Evolutionary conservation across 2,797 vertebrate species (phyloP).

Genomic region (Salmo trutta): DNA sequence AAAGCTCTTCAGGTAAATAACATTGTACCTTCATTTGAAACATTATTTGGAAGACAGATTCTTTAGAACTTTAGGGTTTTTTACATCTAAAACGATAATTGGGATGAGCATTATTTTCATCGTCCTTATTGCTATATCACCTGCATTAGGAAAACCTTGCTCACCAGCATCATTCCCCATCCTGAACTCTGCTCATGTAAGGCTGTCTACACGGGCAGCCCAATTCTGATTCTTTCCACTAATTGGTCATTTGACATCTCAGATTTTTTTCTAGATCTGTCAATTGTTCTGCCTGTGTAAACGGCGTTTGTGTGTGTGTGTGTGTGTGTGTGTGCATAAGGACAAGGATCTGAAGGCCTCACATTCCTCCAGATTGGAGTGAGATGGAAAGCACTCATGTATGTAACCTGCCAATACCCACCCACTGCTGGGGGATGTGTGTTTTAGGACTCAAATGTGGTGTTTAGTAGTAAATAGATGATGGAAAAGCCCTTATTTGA

Average conservation of each 20-base stretch:
- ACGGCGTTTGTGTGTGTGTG: not conserved
- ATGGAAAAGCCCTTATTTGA: constrained; percentile 79
- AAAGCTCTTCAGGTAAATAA: constrained; percentile 76
- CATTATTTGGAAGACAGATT: constrained; percentile 85
- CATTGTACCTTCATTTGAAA: constrained; percentile 69
- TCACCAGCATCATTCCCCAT: not conserved
- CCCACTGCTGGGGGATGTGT: constrained; percentile 25
- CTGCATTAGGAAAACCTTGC: constrained; percentile 16
- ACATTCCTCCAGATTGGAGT: constrained; percentile 25
- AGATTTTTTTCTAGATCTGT: too few species aligned
- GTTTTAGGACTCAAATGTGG: constrained; percentile 51
- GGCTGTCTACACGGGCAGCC: not conserved
- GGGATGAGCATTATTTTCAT: constrained; percentile 72
- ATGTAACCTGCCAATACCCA: not conserved
- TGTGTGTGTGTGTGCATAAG: constrained; percentile 7
- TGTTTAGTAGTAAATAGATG: constrained; percentile 60
- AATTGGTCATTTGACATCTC: too few species aligned
- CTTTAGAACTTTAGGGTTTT: constrained; percentile 77
- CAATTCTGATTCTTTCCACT: too few species aligned
- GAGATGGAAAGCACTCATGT: constrained; percentile 3
- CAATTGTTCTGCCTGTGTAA: not conserved
- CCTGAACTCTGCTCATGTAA: constrained; percentile 19
- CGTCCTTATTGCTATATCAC: constrained; percentile 79
- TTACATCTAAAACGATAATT: constrained; percentile 74
- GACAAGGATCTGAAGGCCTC: constrained; percentile 12